Conservation (phyloP, 1,140 invertebrate species). For the Euwallacea fornicatus region DNA sequence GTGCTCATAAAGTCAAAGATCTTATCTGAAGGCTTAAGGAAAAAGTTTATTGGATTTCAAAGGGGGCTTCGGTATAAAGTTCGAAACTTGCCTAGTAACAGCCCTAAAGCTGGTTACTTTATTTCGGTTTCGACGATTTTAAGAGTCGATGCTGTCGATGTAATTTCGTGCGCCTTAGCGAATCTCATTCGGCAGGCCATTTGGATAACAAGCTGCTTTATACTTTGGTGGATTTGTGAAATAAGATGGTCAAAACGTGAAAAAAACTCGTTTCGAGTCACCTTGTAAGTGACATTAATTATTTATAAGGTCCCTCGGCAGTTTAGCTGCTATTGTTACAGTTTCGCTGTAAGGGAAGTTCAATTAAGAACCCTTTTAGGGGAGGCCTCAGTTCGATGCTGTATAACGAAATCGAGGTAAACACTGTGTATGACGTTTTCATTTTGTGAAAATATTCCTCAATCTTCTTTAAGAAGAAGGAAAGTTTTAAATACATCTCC, state of each 20-base stretch:
- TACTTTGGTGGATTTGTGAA: slow-evolving; percentile 20
- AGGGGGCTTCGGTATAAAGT: slow-evolving; percentile 18
- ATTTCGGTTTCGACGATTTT: slow-evolving; percentile 21
- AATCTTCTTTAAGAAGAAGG: too few relatives aligned
- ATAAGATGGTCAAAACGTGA: slow-evolving; percentile 8
- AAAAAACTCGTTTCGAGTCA: not conserved
- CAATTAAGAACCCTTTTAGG: too few relatives aligned
- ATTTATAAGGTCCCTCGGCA: not conserved
- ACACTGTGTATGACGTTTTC: too few relatives aligned
- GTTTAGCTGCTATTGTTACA: too few relatives aligned
- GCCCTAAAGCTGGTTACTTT: slow-evolving; percentile 17
- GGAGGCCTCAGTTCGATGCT: too few relatives aligned
- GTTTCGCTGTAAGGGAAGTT: too few relatives aligned
- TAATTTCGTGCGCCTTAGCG: slow-evolving; percentile 17
- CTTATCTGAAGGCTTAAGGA: slow-evolving; percentile 10
- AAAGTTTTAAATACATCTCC: too few relatives aligned
- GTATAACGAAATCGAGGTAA: too few relatives aligned
- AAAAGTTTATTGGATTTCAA: slow-evolving; percentile 24
- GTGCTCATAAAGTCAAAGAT: slow-evolving; percentile 20
- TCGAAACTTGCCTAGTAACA: slow-evolving; percentile 24
- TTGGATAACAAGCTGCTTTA: slow-evolving; percentile 26
- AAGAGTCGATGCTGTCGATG: slow-evolving; percentile 22
- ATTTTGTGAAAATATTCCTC: too few relatives aligned
- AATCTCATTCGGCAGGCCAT: slow-evolving; percentile 21
- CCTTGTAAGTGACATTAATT: not conserved